phyloP scores from a whole-genome alignment of 1,140 invertebrate genomes.

The Physella acuta region DNA sequence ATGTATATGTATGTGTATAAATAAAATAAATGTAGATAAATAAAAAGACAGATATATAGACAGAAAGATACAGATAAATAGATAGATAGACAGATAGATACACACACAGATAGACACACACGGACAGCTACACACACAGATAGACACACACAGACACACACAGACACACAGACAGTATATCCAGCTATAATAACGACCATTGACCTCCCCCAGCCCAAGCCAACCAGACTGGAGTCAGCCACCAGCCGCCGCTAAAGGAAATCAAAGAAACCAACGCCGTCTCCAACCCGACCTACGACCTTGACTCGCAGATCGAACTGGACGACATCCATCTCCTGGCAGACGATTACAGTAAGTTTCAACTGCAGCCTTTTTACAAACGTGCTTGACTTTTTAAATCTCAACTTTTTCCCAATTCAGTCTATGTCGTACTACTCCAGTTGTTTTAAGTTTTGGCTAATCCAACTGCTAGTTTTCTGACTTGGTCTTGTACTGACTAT shows the following conservation, averaged over 20 bases:
- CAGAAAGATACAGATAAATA: too few species aligned
- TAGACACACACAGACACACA: too few species aligned
- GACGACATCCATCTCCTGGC: slow-evolving; percentile 70
- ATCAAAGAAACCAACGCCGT: slow-evolving; percentile 22
- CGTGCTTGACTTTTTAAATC: too few species aligned
- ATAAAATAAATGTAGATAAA: too few species aligned
- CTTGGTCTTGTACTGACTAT: background rate
- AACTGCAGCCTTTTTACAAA: background rate
- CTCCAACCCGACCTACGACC: slow-evolving; percentile 52
- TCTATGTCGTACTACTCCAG: background rate
- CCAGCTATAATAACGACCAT: too few species aligned
- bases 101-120: too few species aligned
- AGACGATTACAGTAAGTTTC: slow-evolving; percentile 49
- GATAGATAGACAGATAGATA: too few species aligned
- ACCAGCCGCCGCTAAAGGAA: slow-evolving; percentile 14
- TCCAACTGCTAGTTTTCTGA: background rate
- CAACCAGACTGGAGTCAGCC: slow-evolving; percentile 20
- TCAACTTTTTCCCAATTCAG: too few species aligned
- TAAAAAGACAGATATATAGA: too few species aligned
- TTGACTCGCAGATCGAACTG: slow-evolving; percentile 64
- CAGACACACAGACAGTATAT: too few species aligned
- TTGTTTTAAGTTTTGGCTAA: background rate
- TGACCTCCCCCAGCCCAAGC: slow-evolving; percentile 34
- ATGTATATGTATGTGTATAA: too few species aligned
- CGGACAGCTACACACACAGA: too few species aligned